phyloP scores from a whole-genome alignment of 1,140 invertebrate species.

The Cydia pomonella region DNA sequence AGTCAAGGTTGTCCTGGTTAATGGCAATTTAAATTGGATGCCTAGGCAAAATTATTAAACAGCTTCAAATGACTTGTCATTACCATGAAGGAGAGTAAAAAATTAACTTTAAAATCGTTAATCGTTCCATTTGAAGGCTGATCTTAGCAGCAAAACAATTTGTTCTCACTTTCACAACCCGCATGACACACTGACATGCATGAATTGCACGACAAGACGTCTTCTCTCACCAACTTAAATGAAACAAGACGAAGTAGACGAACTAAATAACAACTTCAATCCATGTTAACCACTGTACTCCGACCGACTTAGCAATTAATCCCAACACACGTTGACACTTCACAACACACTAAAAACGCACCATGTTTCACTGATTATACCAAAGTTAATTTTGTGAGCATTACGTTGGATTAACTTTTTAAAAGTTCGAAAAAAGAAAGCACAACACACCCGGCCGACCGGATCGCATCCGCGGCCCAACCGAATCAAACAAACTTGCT shows the following conservation, averaged over 20 bases:
- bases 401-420: conserved; percentile 46
- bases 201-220: conserved; percentile 20
- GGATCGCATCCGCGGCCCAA: conserved; percentile 62
- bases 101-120: background rate
- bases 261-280: conserved; percentile 28
- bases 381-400: conserved; percentile 60
- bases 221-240: conserved; percentile 16
- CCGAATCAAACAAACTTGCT: conserved; percentile 73
- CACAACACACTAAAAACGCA: conserved; percentile 54
- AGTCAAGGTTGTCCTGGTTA: background rate
- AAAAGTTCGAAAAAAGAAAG: conserved; percentile 62
- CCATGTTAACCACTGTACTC: conserved; percentile 15
- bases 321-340: conserved; percentile 10
- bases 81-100: background rate
- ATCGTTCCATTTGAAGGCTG: conserved; percentile 13
- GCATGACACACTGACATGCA: conserved; percentile 26
- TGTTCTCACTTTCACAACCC: conserved; percentile 25
- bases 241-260: conserved; percentile 17
- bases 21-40: conserved; percentile 1
- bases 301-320: conserved; percentile 17
- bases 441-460: conserved; percentile 53
- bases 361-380: conserved; percentile 54
- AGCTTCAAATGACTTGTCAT: conserved; percentile 1
- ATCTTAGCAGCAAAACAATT: conserved; percentile 25
- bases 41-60: background rate